Conservation (phyloP, 2,797 vertebrate species). For the Meriones psammophilus region DNA sequence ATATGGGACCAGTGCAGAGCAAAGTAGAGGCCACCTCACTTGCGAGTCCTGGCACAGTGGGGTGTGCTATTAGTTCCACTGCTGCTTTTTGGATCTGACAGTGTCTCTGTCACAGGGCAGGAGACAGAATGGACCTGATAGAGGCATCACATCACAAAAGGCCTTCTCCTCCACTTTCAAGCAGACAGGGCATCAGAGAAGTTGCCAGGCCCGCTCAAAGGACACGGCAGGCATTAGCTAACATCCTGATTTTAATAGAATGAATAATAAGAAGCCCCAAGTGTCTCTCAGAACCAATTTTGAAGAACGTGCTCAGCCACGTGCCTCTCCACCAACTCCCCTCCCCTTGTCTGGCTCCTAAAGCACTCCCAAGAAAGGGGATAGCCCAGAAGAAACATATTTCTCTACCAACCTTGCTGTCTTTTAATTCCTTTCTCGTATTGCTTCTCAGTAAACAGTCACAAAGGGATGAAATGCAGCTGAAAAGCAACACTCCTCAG, state of each 20-base stretch:
- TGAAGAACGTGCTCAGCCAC: slow-evolving; percentile 82
- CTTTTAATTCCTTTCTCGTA: slow-evolving; percentile 82
- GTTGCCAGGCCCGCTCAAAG: slow-evolving; percentile 76
- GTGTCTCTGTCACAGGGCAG: slow-evolving; percentile 78
- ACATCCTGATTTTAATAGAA: slow-evolving; percentile 86
- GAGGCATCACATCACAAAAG: slow-evolving; percentile 83
- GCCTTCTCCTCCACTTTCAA: slow-evolving; percentile 87
- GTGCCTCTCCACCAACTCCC: background rate
- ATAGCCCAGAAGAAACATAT: slow-evolving; percentile 67
- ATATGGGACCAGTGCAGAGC: background rate
- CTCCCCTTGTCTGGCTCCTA: slow-evolving; percentile 58
- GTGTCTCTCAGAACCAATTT: slow-evolving; percentile 86
- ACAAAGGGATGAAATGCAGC: slow-evolving; percentile 84
- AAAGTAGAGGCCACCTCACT: slow-evolving; percentile 76
- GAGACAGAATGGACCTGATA: slow-evolving; percentile 82
- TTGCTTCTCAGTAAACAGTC: slow-evolving; percentile 82
- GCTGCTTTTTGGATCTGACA: slow-evolving; percentile 82
- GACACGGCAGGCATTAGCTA: slow-evolving; percentile 81
- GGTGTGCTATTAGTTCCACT: slow-evolving; percentile 58
- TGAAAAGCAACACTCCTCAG: slow-evolving; percentile 76
- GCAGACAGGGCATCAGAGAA: slow-evolving; percentile 87
- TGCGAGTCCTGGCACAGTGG: slow-evolving; percentile 73
- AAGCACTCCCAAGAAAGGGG: slow-evolving; percentile 85
- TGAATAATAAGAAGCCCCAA: slow-evolving; percentile 87
- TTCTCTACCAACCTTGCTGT: slow-evolving; percentile 83